phyloP scores from a whole-genome alignment of 2,113 vertebrate species.

The Plestiodon gilberti region DNA sequence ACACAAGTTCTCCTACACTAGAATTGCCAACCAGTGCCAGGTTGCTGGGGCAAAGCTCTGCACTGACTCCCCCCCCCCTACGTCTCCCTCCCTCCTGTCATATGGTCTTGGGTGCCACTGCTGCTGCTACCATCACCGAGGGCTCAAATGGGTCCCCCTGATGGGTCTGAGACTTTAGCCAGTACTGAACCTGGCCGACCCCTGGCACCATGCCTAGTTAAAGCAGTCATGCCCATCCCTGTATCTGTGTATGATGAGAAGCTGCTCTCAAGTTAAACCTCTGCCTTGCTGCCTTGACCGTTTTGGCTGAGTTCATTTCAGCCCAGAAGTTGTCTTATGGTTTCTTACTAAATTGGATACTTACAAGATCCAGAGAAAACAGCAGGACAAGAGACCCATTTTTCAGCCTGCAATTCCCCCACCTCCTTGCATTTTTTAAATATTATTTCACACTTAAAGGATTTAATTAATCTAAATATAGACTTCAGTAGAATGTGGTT shows the following conservation, averaged over 20 bases:
- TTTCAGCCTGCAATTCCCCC: constrained; percentile 32
- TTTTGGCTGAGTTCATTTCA: constrained; percentile 38
- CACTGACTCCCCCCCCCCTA: no score
- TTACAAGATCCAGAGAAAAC: constrained; percentile 32
- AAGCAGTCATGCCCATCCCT: neutral
- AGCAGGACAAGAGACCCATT: constrained; percentile 27
- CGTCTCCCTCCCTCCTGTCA: no score
- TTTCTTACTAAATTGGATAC: constrained; percentile 51
- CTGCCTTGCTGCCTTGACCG: neutral
- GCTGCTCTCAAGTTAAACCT: rapidly evolving
- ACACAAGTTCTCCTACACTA: no score
- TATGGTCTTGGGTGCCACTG: no score
- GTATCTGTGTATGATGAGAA: neutral
- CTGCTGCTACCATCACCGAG: no score
- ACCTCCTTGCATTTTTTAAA: constrained; percentile 12
- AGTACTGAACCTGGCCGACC: no score
- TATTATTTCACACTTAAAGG: constrained; percentile 56
- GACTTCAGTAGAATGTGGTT: constrained; percentile 71
- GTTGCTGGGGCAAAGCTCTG: no score
- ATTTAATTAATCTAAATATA: constrained; percentile 73
- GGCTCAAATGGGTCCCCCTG: no score
- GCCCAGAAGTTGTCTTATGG: constrained; percentile 43
- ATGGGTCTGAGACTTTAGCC: no score
- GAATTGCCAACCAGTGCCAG: no score
- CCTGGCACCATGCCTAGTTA: no score